phyloP scores from a whole-genome alignment of 2,888 invertebrate species.

The Byasa hedistus region DNA sequence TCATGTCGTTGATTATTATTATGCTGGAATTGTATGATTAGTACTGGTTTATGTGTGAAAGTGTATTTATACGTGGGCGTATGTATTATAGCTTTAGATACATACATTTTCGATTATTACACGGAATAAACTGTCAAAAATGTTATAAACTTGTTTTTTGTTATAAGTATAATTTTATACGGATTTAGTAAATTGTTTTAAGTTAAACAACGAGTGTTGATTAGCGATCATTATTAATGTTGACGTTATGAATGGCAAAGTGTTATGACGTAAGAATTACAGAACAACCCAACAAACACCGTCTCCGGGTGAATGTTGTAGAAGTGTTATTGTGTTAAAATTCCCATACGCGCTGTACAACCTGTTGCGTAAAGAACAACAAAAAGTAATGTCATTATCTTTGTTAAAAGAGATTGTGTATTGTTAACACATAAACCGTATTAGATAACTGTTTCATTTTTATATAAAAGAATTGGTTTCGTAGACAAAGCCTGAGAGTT shows the following conservation, averaged over 20 bases:
- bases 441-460: not conserved
- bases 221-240: not conserved
- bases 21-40: too few relatives aligned
- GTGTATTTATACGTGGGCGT: too few relatives aligned
- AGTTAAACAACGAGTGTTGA: too few relatives aligned
- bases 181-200: too few relatives aligned
- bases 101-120: too few relatives aligned
- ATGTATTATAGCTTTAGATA: too few relatives aligned
- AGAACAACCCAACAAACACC: not conserved
- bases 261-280: not conserved
- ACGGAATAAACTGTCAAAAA: too few relatives aligned
- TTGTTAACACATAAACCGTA: not conserved
- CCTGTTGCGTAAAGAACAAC: not conserved
- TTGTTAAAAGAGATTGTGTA: not conserved
- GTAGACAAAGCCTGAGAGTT: too few relatives aligned
- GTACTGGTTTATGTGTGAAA: too few relatives aligned
- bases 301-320: not conserved
- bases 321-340: constrained; percentile 2
- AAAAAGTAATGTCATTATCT: not conserved
- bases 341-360: not conserved
- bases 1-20: too few relatives aligned
- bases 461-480: not conserved
- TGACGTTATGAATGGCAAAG: not conserved
- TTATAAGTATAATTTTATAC: too few relatives aligned
- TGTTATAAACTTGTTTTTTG: too few relatives aligned